phyloP scores from a whole-genome alignment of 2,888 invertebrate species.

The Hesperia comma region DNA sequence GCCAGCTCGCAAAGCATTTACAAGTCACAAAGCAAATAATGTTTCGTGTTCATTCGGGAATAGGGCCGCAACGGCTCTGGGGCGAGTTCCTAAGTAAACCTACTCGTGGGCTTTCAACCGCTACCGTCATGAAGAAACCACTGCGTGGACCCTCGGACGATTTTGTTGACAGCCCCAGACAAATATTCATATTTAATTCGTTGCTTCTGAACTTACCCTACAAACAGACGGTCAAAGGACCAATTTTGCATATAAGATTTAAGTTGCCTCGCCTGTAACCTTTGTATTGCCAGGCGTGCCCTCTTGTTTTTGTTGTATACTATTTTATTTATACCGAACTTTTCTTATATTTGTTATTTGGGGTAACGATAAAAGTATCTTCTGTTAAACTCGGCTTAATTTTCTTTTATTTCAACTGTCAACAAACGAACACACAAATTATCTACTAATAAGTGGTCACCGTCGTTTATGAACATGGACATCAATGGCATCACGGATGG shows the following conservation, averaged over 20 bases:
- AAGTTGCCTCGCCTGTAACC: constrained; percentile 38
- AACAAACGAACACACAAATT: no score
- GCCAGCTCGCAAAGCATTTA: constrained; percentile 69
- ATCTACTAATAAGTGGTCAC: no score
- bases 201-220: constrained; percentile 59
- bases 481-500: no score
- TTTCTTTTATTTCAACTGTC: no score
- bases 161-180: constrained; percentile 65
- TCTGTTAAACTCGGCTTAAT: no score
- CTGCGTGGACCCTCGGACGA: constrained; percentile 63
- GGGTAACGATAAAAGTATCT: no score
- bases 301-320: no score
- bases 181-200: constrained; percentile 82
- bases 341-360: no score
- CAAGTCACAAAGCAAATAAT: constrained; percentile 77
- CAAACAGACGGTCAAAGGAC: constrained; percentile 65
- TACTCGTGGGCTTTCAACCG: constrained; percentile 54
- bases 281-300: neutral
- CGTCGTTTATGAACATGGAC: no score
- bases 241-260: constrained; percentile 50
- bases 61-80: constrained; percentile 67
- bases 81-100: constrained; percentile 77
- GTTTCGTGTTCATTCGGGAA: constrained; percentile 71
- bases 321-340: no score
- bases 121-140: constrained; percentile 71